Base-by-base conservation (phyloP, 2,888 invertebrate species). In the Ashinkailepas kermadecensis region DNA sequence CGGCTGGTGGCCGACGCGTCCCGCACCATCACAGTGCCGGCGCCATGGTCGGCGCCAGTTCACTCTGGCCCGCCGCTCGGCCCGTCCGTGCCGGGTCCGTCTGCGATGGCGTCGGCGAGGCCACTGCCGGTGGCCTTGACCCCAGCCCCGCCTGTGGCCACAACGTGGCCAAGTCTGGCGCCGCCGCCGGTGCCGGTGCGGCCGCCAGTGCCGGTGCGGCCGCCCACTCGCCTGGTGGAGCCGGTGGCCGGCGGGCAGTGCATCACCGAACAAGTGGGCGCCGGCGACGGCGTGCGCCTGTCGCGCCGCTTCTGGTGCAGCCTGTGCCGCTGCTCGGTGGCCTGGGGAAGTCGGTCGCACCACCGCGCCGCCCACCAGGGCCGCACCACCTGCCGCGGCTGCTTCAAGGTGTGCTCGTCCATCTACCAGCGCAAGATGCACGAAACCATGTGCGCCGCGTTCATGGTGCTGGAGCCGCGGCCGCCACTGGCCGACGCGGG, bases 291-390 rank as follows among this genome's bases (percentile, higher is more conserved):
- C 74, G 3, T 56, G 56, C 74, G 74, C 54, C 21, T 18, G 21
- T 18, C n/a, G 74, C 74, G 56, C 56, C 74, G 74, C 21, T 74
- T 56, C 74, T 56, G 74, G 74, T 74, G 74, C 74, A 21, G 18
- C 23, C 54, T 56, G 74, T 74, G 74, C 56, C 54, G 23, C 23
- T 56, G 56, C 74, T 74, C 74, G 56, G 74, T 74, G 74, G 54
- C 74, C 56, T 74, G 74, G 74, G 74, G 74, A 56, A 74, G 74
- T 21, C 74, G 74, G 74, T 74, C 74, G 56, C 74, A 74, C 74
- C 74, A 74, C 74, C 74, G 74, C 74, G 74, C 74, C 74, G 56
- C 74, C 18, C 74, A 74, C 54, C 56, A 74, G 56, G 74, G 74
- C 56, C 74, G 74, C 74, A 74, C 74, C 74, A 74, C 74, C 39